Conservation (phyloP, 2,888 invertebrate species). For the Agrenia bidenticulata region DNA sequence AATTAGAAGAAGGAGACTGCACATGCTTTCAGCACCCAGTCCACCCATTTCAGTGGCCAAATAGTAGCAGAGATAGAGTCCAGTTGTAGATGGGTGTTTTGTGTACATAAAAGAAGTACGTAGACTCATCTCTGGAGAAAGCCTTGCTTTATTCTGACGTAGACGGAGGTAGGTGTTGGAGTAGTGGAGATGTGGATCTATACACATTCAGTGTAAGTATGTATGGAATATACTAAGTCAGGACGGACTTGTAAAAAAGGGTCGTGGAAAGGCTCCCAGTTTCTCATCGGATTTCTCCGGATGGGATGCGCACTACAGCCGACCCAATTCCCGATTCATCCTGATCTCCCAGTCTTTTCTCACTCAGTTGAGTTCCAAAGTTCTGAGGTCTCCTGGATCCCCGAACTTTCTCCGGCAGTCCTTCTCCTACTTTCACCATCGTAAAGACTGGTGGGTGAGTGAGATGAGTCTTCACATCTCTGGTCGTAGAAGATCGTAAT, state of each 20-base stretch:
- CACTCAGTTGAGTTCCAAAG: slow-evolving; percentile 29
- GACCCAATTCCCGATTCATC: slow-evolving; percentile 14
- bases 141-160: neutral
- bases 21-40: too few species aligned
- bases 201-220: neutral
- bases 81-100: neutral
- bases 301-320: slow-evolving; percentile 49
- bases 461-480: too few species aligned
- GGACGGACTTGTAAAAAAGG: neutral
- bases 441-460: too few species aligned
- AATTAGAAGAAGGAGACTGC: neutral
- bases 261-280: slow-evolving; percentile 14
- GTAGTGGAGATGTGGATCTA: neutral
- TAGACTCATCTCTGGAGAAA: slow-evolving; percentile 1
- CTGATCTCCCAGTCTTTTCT: slow-evolving; percentile 24
- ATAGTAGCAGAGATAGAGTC: neutral
- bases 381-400: slow-evolving; percentile 12
- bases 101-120: neutral
- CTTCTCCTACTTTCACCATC: slow-evolving; percentile 8
- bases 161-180: neutral
- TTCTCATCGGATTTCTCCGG: slow-evolving; percentile 48
- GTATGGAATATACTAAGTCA: neutral
- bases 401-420: slow-evolving; percentile 14
- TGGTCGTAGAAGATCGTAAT: too few species aligned
- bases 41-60: too few species aligned